phyloP scores from a whole-genome alignment of 2,797 vertebrate genomes.

The Catharus ustulatus region DNA sequence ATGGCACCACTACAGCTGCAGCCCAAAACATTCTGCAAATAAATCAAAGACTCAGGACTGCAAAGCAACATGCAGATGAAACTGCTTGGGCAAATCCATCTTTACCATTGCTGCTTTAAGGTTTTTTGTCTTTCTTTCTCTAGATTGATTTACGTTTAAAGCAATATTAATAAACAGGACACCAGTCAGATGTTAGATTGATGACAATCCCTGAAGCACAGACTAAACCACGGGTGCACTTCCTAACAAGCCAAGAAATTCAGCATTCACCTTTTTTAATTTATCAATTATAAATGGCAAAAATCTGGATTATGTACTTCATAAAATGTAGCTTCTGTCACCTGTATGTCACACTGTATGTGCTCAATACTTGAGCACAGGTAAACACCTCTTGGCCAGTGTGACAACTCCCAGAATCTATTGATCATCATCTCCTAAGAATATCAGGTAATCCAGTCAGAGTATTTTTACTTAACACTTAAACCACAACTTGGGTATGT shows the following conservation, averaged over 20 bases:
- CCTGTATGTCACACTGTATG: rapidly evolving
- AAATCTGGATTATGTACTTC: rapidly evolving
- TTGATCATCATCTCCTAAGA: neutral
- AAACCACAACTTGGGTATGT: rapidly evolving
- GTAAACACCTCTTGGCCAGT: neutral
- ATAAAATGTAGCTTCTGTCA: neutral
- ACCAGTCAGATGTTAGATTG: neutral
- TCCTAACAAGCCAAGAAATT: neutral
- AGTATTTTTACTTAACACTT: neutral
- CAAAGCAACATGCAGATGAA: neutral
- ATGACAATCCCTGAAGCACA: neutral
- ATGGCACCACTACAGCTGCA: neutral
- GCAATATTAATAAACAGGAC: neutral
- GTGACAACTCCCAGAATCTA: neutral
- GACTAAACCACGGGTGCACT: neutral
- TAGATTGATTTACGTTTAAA: neutral
- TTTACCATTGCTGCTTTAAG: neutral
- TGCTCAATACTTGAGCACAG: neutral
- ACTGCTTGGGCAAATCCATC: neutral
- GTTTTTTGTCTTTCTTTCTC: neutral
- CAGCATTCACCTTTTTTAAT: neutral
- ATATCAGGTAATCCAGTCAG: too few relatives aligned
- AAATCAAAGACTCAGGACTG: neutral
- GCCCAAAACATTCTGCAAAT: neutral
- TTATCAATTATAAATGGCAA: neutral